A percentile compares a stretch with the other conserved stretches of the same genome.
These are phyloP conservation scores for Diuraphis noxia DNA, from an alignment of 1,140 invertebrate genomes.

Conservation along the genomic window DNA sequence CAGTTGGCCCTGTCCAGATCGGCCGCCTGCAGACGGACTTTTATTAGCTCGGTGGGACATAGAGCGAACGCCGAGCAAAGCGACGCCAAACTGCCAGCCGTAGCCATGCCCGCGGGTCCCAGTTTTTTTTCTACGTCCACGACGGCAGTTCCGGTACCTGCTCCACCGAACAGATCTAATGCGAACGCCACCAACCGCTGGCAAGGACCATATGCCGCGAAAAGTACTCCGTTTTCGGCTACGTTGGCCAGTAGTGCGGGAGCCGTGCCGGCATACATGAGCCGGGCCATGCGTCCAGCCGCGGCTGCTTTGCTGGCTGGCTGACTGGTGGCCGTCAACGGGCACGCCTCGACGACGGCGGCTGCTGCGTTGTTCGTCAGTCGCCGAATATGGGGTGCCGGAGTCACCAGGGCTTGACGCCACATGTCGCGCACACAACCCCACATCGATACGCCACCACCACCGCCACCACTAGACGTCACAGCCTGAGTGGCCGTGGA, in stretches of 20 bases:
- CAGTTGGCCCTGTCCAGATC: neutral
- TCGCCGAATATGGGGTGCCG: neutral
- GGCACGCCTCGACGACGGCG: conserved; percentile 72
- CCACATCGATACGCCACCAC: conserved; percentile 21
- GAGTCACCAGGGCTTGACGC: neutral
- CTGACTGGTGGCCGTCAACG: neutral
- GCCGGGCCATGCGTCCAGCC: conserved; percentile 69
- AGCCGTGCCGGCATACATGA: conserved; percentile 89
- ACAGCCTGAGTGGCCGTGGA: neutral
- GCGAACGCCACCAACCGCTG: conserved; percentile 74
- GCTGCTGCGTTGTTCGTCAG: conserved; percentile 57
- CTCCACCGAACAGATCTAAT: conserved; percentile 59
- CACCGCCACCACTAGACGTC: neutral
- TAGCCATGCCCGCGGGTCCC: conserved; percentile 80
- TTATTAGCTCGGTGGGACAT: conserved; percentile 96
- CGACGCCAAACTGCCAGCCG: conserved; percentile 90
- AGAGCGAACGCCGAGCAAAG: conserved; percentile 96
- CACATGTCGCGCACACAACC: conserved; percentile 35
- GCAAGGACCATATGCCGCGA: conserved; percentile 95
- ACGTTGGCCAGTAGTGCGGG: conserved; percentile 94
- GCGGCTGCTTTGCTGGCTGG: neutral
- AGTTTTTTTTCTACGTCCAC: conserved; percentile 70
- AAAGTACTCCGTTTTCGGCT: conserved; percentile 96
- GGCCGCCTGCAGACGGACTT: conserved; percentile 85
- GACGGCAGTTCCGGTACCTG: neutral